Base-by-base conservation (phyloP, 2,888 invertebrate genomes). In the Clepsis dumicolana region DNA sequence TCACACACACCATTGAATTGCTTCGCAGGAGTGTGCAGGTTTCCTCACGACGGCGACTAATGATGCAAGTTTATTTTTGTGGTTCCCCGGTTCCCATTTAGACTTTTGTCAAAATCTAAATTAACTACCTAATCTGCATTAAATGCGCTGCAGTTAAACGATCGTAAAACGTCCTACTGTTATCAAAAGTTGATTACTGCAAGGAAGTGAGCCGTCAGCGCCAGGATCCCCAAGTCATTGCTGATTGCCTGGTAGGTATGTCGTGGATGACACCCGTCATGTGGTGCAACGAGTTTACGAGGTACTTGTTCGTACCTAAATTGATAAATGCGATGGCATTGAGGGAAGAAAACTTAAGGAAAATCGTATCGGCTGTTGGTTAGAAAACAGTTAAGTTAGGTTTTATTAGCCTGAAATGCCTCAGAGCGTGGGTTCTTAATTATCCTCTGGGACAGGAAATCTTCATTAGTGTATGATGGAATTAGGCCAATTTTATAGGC, bases 121-220 rank as follows among this genome's bases (percentile, higher is more conserved):
- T 35, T 35, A 12, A 35, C 29, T n/a, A 35, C 35, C 1, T 35
- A 4, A 35, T 35, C 35, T 35, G 8, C 44, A 38, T 8, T 44
- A 44, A 18, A 21, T 12, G 21, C 48, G 48, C 21, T 10, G 57
- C 35, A 57, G 41, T 59, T 41, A 57, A 57, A 57, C 14, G 24
- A 59, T 59, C 59, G 59, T 59, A 59, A 59, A 59, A 59, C 2
- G 63, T 68, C 16, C 50, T 32, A 27, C 53, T 14, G 24, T 44
- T 74, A 80, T 75, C 79, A 82, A 77, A 74, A 70, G 74, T 75
- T 75, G 80, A 80, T 79, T 74, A 80, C 75, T 32, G 70, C 48
- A 73, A 84, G 83, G 81, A 80, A 79, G 70, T 75, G 70, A 65
- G 66, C 67, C 72, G 72, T 75, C 73, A 71, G 27, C 16, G 60